Conservation (phyloP, 1,140 invertebrate genomes). For the Leguminivora glycinivorella region DNA sequence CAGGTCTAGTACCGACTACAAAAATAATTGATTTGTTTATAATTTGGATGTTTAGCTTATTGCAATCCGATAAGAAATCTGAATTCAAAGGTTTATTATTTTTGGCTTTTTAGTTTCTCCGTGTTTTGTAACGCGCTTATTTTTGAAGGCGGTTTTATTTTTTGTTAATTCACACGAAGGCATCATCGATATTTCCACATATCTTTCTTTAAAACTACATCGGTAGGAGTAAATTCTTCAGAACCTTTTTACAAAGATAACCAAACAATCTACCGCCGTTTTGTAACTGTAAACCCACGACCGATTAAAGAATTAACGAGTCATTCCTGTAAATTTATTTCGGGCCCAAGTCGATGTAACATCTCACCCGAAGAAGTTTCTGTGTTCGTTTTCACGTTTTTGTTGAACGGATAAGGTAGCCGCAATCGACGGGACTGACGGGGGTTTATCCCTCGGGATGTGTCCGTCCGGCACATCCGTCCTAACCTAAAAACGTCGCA, state of each 20-base stretch:
- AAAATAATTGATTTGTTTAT: too few species aligned
- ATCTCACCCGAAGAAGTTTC: slow-evolving; percentile 31
- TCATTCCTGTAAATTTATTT: slow-evolving; percentile 20
- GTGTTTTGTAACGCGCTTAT: too few species aligned
- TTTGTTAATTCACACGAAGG: neutral
- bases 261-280: neutral
- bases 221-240: neutral
- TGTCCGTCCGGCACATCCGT: neutral
- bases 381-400: slow-evolving; percentile 24
- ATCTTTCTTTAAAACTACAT: neutral
- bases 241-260: neutral
- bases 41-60: too few species aligned
- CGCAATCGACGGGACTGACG: slow-evolving; percentile 37
- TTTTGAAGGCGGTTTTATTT: too few species aligned
- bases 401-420: slow-evolving; percentile 35
- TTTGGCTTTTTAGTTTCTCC: too few species aligned
- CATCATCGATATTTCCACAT: neutral
- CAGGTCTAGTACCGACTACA: too few species aligned
- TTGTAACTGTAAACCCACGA: neutral
- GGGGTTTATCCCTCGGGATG: slow-evolving; percentile 35
- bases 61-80: too few species aligned
- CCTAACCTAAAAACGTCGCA: neutral
- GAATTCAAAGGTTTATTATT: too few species aligned
- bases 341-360: slow-evolving; percentile 18
- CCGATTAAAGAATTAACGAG: slow-evolving; percentile 10